Percentiles rank a stretch among this genome's conserved stretches.
Conservation (phyloP, 1,140 invertebrate species). For the Brachionus koreanus region DNA sequence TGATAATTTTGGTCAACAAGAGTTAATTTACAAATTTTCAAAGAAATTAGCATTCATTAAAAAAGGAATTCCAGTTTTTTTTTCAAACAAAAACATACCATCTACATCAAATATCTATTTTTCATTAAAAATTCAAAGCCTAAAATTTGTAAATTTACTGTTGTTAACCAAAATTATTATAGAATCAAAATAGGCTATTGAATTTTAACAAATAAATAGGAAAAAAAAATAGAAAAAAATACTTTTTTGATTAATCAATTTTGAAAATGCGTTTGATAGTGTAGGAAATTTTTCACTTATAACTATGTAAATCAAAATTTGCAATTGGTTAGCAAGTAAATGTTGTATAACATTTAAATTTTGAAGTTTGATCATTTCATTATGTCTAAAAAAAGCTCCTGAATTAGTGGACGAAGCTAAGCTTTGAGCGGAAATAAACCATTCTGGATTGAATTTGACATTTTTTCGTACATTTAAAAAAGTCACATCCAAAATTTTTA, state of each 20-base stretch:
- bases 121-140: too few relatives aligned
- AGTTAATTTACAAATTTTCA: too few relatives aligned
- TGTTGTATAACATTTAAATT: constrained; percentile 11
- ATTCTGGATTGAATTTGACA: background rate
- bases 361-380: background rate
- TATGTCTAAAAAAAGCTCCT: background rate
- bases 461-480: background rate
- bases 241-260: constrained; percentile 15
- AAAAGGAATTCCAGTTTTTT: too few relatives aligned
- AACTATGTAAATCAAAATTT: background rate
- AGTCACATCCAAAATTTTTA: background rate
- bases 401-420: background rate
- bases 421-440: background rate
- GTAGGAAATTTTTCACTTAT: background rate
- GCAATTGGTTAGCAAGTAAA: constrained; percentile 6
- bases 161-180: too few relatives aligned
- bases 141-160: too few relatives aligned
- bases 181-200: background rate
- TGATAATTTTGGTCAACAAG: too few relatives aligned
- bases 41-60: too few relatives aligned
- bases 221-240: too few relatives aligned
- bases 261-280: background rate
- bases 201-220: background rate
- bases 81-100: too few relatives aligned
- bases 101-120: too few relatives aligned